Evolutionary conservation across 2,113 vertebrate species (phyloP).

Genomic region (Callaeas wilsoni): DNA sequence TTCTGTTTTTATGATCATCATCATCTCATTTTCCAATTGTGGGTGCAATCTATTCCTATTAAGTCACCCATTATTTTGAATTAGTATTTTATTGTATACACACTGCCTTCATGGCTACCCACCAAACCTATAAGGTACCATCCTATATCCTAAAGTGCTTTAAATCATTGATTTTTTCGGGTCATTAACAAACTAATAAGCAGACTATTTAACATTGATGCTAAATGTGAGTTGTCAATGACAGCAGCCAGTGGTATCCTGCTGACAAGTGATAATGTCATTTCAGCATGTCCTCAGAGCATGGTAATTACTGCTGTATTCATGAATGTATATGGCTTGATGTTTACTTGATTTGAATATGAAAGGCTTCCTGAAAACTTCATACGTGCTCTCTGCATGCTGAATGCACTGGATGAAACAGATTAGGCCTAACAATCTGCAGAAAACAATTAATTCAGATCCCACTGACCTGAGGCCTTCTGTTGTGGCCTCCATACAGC

Average conservation of each 20-base stretch:
- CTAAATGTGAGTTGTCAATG: conserved; percentile 45
- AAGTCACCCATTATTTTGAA: neutral
- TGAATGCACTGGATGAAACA: neutral
- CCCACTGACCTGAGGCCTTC: conserved; percentile 6
- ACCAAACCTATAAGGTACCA: neutral
- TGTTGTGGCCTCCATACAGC: neutral
- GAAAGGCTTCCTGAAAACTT: conserved; percentile 17
- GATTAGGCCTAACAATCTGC: neutral
- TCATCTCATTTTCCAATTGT: neutral
- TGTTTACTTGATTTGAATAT: conserved; percentile 56
- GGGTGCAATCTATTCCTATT: neutral
- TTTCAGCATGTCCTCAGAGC: conserved; percentile 48
- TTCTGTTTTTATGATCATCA: neutral
- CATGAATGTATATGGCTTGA: conserved; percentile 35
- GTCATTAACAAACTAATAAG: conserved; percentile 38
- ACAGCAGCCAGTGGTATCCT: conserved; percentile 38
- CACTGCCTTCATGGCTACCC: neutral
- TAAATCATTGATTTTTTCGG: conserved; percentile 13
- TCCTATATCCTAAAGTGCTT: neutral
- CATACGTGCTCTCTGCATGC: neutral
- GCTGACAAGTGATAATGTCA: conserved; percentile 53
- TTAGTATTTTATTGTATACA: neutral
- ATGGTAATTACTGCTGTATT: conserved; percentile 44
- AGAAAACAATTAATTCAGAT: conserved; percentile 44
- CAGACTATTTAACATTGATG: conserved; percentile 44